Conservation (phyloP, 2,888 invertebrate genomes). For the Heliconius erato region DNA sequence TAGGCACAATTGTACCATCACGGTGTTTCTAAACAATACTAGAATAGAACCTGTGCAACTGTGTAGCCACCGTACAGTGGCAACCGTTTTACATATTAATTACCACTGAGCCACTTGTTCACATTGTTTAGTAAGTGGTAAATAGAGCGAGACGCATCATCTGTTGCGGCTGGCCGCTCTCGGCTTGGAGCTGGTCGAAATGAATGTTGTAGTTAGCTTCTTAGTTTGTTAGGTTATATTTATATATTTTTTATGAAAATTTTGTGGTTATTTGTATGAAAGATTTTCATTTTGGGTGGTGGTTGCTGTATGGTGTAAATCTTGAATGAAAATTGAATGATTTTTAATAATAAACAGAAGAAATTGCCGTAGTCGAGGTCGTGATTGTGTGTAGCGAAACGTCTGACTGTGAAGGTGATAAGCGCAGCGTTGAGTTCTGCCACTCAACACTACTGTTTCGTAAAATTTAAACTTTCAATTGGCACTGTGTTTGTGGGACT, state of each 20-base stretch:
- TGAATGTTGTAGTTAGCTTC: not conserved
- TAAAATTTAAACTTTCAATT: too few species aligned
- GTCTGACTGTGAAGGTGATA: too few species aligned
- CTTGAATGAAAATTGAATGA: too few species aligned
- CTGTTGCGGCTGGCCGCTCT: constrained; percentile 56
- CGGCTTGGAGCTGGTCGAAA: not conserved
- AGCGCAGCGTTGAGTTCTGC: too few species aligned
- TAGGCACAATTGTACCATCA: not conserved
- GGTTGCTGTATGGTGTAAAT: too few species aligned
- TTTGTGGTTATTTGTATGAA: not conserved
- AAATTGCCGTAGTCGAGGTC: too few species aligned
- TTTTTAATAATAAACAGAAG: too few species aligned
- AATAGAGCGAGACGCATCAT: constrained; percentile 74
- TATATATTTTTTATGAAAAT: not conserved
- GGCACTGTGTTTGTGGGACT: too few species aligned
- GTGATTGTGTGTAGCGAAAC: too few species aligned
- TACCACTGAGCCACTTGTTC: constrained; percentile 43
- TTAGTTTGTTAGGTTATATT: not conserved
- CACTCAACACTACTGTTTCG: too few species aligned
- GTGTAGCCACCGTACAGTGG: constrained; percentile 12
- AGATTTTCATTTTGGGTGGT: not conserved
- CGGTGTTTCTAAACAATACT: not conserved
- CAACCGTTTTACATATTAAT: constrained; percentile 41
- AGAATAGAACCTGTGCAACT: constrained; percentile 6
- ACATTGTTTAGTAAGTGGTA: constrained; percentile 57